Evolutionary conservation across 2,797 vertebrate species (phyloP), one percentile per base, ranked within the genome.

Genomic region (Sebastes trivittatus): DNA sequence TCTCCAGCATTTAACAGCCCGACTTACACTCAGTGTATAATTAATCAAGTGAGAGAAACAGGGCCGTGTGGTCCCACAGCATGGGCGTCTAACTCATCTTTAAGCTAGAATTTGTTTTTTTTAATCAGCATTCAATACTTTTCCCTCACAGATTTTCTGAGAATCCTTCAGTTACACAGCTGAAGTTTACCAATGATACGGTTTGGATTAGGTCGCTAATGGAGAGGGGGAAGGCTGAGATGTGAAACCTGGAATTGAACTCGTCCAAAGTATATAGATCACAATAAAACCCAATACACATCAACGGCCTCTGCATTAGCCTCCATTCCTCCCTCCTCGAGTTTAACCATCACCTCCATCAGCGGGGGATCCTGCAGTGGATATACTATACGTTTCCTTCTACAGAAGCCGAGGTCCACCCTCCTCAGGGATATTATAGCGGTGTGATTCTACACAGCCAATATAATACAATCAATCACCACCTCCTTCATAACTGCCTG

Each of bases 391-490:
- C 22, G 4, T 68, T 66, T 66, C 63, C 63, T 58, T 29, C 60
- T 68, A 30, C 75, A 80, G 54, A 56, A 64, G 64, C 64, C 11
- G n/a, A 82, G 52, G 30, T 52, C 42, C 62, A 30, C 32, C 60
- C 77, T 87, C 83, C 69, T 79, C 68, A 55, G 78, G 73, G 81
- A 80, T 71, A 77, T 84, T 87, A 84, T 18, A 68, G 68, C 16
- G 65, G 64, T 82, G 46, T 79, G 77, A 87, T 85, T 87, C 76
- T 68, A 78, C 77, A 83, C 72, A 72, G 75, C 72, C 75, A 76
- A 76, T 79, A 84, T 72, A 78, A 91, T 64, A 36, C 63, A 77
- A 87, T 89, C 81, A 81, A 86, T 90, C 86, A 76, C 66, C 71
- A 65, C 84, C 88, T 86, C 75, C 76, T 81, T 86, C 63, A 78